Evolutionary conservation across 1,140 invertebrate genomes (phyloP).

Genomic region (Antheraea pernyi): DNA sequence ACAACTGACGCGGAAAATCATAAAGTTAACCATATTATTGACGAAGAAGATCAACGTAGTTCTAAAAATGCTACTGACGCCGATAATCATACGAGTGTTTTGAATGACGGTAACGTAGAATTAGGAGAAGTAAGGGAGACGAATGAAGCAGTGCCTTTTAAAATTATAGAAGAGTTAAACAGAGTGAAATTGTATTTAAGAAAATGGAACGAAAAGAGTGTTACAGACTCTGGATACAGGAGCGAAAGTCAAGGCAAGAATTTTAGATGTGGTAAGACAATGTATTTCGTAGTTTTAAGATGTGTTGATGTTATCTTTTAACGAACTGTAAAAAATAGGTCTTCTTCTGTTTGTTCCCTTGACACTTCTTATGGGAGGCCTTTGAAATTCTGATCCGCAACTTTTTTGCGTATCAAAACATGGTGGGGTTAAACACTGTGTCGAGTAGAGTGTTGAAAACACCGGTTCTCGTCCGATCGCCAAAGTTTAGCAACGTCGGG

Average conservation of each 20-base stretch:
- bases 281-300: background rate
- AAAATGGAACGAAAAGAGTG: slow-evolving; percentile 23
- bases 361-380: no score
- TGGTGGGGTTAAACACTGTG: no score
- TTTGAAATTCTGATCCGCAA: no score
- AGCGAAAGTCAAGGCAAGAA: slow-evolving; percentile 34
- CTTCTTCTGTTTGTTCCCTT: no score
- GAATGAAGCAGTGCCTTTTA: slow-evolving; percentile 39
- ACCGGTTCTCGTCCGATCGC: no score
- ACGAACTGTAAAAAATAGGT: no score
- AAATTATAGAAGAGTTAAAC: slow-evolving; percentile 47
- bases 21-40: background rate
- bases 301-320: no score
- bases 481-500: no score
- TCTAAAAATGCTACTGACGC: background rate
- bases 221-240: slow-evolving; percentile 34
- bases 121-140: slow-evolving; percentile 11
- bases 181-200: slow-evolving; percentile 39
- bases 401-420: no score
- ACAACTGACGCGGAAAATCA: background rate
- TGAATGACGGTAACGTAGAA: background rate
- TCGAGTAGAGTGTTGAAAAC: no score
- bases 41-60: background rate
- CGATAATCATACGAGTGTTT: background rate
- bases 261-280: slow-evolving; percentile 28